A percentile compares a stretch with the other conserved stretches of the same genome.
These are phyloP conservation scores for Junonia oenone DNA, from an alignment of 2,888 invertebrate genomes.

Conservation along the genomic window DNA sequence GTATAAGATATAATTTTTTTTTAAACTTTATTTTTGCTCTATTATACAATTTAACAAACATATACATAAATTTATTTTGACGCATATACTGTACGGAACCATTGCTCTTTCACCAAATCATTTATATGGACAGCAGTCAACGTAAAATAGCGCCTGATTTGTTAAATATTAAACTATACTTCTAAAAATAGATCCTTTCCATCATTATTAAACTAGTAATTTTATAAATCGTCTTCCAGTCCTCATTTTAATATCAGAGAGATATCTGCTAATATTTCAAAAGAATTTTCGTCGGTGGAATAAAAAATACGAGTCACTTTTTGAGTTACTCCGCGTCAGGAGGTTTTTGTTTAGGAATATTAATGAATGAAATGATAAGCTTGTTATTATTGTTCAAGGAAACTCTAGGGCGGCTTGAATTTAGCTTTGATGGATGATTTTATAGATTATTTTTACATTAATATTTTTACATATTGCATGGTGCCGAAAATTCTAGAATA, in stretches of 20 bases:
- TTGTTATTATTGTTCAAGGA: conserved; percentile 26
- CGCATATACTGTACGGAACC: too few species aligned
- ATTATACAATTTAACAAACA: too few species aligned
- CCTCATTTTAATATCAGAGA: conserved; percentile 19
- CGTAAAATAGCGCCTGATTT: not conserved
- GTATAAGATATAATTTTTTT: too few species aligned
- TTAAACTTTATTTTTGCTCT: too few species aligned
- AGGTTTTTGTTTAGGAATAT: conserved; percentile 36
- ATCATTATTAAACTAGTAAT: not conserved
- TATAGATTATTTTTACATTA: not conserved
- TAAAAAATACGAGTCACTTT: conserved; percentile 36
- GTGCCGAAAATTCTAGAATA: too few species aligned
- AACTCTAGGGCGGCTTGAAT: not conserved
- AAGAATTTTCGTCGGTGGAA: conserved; percentile 24
- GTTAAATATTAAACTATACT: not conserved
- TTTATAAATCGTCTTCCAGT: conserved; percentile 9
- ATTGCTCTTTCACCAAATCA: too few species aligned
- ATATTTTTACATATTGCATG: too few species aligned
- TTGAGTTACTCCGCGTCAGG: conserved; percentile 28
- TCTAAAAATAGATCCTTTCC: too few species aligned
- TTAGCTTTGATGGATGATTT: conserved; percentile 4
- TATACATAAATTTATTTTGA: too few species aligned
- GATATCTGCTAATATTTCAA: not conserved
- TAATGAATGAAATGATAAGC: conserved; percentile 44
- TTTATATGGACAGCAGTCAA: not conserved